phyloP scores from a whole-genome alignment of 2,888 invertebrate species.

The Aquatica leii region DNA sequence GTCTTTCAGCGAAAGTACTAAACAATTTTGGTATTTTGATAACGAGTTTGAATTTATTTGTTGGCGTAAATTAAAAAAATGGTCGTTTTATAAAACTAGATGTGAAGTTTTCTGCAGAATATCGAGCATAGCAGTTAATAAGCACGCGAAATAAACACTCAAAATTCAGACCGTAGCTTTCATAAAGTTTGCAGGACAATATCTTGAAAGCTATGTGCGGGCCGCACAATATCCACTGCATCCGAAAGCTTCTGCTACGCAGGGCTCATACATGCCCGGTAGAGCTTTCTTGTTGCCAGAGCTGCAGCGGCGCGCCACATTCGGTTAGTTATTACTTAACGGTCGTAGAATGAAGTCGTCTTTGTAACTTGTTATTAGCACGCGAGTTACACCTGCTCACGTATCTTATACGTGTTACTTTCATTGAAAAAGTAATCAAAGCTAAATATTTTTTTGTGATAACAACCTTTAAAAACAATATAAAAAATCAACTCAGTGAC shows the following conservation, averaged over 20 bases:
- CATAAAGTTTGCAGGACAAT: constrained; percentile 30
- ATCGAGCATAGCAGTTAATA: not conserved
- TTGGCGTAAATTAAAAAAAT: too few species aligned
- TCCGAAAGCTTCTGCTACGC: constrained; percentile 49
- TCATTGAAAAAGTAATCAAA: constrained; percentile 2
- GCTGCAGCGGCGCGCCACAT: constrained; percentile 33
- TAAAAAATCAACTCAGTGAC: constrained; percentile 14
- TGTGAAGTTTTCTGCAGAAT: too few species aligned
- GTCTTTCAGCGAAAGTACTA: too few species aligned
- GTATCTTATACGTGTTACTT: constrained; percentile 23
- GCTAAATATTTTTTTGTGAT: constrained; percentile 2
- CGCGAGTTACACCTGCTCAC: constrained; percentile 31
- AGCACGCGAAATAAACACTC: constrained; percentile 22
- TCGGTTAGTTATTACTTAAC: constrained; percentile 46
- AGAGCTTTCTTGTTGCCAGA: constrained; percentile 43
- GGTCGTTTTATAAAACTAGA: too few species aligned
- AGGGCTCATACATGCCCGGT: constrained; percentile 44
- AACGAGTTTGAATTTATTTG: too few species aligned
- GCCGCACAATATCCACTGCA: constrained; percentile 45
- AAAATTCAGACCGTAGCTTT: constrained; percentile 31
- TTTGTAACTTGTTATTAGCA: constrained; percentile 23
- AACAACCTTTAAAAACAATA: too few species aligned
- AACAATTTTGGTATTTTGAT: too few species aligned
- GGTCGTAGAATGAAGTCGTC: constrained; percentile 42
- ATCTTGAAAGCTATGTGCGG: constrained; percentile 25